Base-by-base conservation (phyloP, 1,140 invertebrate species). In the Drosophila gunungcola region DNA sequence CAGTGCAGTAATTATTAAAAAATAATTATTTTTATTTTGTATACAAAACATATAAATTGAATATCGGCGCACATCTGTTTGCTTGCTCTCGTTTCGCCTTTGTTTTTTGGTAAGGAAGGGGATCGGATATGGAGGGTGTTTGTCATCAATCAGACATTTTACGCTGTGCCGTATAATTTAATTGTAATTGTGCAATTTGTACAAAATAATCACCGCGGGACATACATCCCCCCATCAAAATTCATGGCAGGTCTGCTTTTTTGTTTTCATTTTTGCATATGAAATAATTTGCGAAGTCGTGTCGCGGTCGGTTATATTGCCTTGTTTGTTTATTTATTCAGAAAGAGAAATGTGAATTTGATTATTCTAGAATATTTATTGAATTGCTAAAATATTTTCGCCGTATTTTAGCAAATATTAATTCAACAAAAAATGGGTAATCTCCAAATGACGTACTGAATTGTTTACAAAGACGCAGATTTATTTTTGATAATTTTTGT, bases 141-240 rank as follows among this genome's bases (percentile, higher is more conserved):
- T 64, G 60, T 39, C 70, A 75, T 75, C 67, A 76, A 76, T 76
- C 73, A 76, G 72, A 13, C 62, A 76, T 75, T 76, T 76, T 67
- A 75, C 73, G 53, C 51, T 48, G 43, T 54, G 41, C 29, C 54
- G 51, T 68, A 77, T 60, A 76, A 68, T 76, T 76, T 54, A 76
- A 60, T 76, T 69, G 63, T 60, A 77, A 77, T 77, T 77, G 56
- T 69, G 67, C 63, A 69, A 70, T 70, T 70, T 70, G 64, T 70
- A 70, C 6, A 45, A 56, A 42, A 63, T 74, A 73, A 74, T 73
- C 32, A 73, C 41, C 41, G 51, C 43, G 49, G 45, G 60, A 65
- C 60, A 45, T 3, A n/a, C 64, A 13, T 9, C 2, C 16, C 62
- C 29, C 34, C 58, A 43, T 21, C 9, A 21, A 64, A 49, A 63